Evolutionary conservation across 2,888 invertebrate genomes (phyloP), one percentile per base, ranked within the genome.

Genomic region (Hirtodrosophila cameraria): DNA sequence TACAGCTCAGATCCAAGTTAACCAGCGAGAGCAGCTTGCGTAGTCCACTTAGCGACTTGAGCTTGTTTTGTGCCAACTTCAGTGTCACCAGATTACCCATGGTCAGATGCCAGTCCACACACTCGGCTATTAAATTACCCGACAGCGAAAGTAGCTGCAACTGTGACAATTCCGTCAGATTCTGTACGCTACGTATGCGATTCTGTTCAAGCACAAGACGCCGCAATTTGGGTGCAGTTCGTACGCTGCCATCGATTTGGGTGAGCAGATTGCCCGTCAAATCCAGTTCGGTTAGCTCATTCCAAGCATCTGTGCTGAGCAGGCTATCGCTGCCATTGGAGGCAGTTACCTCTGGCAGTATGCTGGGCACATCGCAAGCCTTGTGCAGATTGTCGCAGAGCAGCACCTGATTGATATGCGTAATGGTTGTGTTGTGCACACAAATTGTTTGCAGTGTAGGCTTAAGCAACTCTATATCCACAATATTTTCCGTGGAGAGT

Each of bases 11-110:
- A 92, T 98, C 96, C 65, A 99, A 91, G 75, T 93, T 94, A 75
- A 96, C 95, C 60, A 99, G 91, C 0, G 97, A 97, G 89, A 96
- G 97, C 20, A 99, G 89, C 88, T 97, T 96, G 0, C 94, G 93
- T 78, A 97, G 94, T 0, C 96, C 96, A 61, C 92, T 91, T 0
- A 97, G 90, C 0, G 94, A 93, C 13, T 92, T 93, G 2, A 99
- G 93, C 86, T 94, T 93, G 90, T 99, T 99, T 77, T 97, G 95
- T 0, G 97, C 95, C 42, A 99, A 90, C 88, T 96, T 95, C 43
- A 99, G 93, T 55, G 93, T 94, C n/a, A 95, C 94, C 38, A 99
- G 93, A 90, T 98, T 97, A 4, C 97, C 97, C 58, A 99, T 93
- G 90, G 95, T 95, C 3, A 94, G 94, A 89, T 97, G 96, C 91